These are phyloP conservation scores for Streptopelia turtur DNA, from an alignment of 2,797 vertebrate genomes.

Conservation along the genomic window DNA sequence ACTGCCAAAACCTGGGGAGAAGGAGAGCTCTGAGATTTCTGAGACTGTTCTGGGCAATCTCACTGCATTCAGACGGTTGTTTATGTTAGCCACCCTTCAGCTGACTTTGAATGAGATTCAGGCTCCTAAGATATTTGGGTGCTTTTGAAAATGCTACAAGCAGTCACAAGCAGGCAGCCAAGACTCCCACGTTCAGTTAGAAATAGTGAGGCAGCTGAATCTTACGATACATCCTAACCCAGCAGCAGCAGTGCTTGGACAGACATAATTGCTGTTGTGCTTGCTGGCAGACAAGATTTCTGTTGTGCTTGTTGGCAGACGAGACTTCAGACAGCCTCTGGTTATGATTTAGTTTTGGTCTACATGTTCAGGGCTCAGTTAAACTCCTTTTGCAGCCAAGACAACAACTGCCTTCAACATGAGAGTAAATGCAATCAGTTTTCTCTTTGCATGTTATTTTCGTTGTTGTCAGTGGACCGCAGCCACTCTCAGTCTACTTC, in stretches of 20 bases:
- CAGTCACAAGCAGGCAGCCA: not conserved
- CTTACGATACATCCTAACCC: not conserved
- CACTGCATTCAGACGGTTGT: not conserved
- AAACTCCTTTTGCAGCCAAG: not conserved
- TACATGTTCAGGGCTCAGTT: not conserved
- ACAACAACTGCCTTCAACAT: not conserved
- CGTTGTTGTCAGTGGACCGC: not conserved
- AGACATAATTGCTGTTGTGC: not conserved
- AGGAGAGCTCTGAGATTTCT: not conserved
- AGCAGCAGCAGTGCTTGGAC: not conserved
- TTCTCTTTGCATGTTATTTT: not conserved
- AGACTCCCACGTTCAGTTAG: not conserved
- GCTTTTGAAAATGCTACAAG: constrained; percentile 5
- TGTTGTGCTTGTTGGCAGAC: constrained; percentile 49
- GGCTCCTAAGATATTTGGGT: not conserved
- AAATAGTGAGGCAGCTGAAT: not conserved
- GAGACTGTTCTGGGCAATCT: not conserved
- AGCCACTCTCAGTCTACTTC: not conserved
- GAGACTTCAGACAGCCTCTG: constrained; percentile 38
- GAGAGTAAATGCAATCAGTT: not conserved
- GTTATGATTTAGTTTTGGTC: constrained; percentile 43
- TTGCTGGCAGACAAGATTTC: constrained; percentile 48
- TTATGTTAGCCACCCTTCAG: constrained; percentile 6
- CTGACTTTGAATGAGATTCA: not conserved
- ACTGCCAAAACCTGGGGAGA: not conserved